Percentiles rank a stretch among this genome's conserved stretches.
phyloP scores from a whole-genome alignment of 2,888 invertebrate species.

The Lingula anatina region DNA sequence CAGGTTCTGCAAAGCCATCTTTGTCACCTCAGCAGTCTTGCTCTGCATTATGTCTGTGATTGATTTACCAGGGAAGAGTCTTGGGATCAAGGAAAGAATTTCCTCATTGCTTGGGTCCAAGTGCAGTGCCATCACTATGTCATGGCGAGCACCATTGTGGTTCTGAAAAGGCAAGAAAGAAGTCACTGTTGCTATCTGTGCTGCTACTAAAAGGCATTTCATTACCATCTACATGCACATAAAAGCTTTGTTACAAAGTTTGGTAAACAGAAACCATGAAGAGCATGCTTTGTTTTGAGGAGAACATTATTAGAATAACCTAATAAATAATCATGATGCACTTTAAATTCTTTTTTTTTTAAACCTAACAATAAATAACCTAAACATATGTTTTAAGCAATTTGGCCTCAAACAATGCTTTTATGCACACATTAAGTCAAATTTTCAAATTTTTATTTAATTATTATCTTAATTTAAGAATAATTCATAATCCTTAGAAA shows the following conservation, averaged over 20 bases:
- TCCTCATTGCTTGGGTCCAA: conserved; percentile 44
- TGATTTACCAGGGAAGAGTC: conserved; percentile 48
- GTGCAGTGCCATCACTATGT: conserved; percentile 40
- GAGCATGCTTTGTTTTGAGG: not conserved
- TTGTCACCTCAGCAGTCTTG: conserved; percentile 25
- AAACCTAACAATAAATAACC: too few relatives aligned
- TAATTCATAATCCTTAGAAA: too few relatives aligned
- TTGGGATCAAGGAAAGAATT: conserved; percentile 37
- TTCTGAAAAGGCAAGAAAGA: conserved; percentile 25
- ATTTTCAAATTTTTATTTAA: conserved; percentile 6
- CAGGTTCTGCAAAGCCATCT: conserved; percentile 24
- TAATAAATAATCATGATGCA: conserved; percentile 1
- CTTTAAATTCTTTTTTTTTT: too few relatives aligned
- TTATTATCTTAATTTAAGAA: too few relatives aligned
- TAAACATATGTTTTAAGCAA: too few relatives aligned
- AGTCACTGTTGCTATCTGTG: not conserved
- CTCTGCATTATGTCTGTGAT: conserved; percentile 38
- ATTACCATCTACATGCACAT: not conserved
- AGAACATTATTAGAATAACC: not conserved
- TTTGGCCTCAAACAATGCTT: too few relatives aligned
- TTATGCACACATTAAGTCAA: too few relatives aligned
- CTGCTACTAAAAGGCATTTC: too few relatives aligned
- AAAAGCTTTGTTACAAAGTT: not conserved
- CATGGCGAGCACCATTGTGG: conserved; percentile 33
- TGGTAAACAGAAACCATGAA: not conserved